A percentile compares a stretch with the other conserved stretches of the same genome.
These are phyloP conservation scores for Lasioglossum malachurum DNA, from an alignment of 2,888 invertebrate species.

Conservation along the genomic window DNA sequence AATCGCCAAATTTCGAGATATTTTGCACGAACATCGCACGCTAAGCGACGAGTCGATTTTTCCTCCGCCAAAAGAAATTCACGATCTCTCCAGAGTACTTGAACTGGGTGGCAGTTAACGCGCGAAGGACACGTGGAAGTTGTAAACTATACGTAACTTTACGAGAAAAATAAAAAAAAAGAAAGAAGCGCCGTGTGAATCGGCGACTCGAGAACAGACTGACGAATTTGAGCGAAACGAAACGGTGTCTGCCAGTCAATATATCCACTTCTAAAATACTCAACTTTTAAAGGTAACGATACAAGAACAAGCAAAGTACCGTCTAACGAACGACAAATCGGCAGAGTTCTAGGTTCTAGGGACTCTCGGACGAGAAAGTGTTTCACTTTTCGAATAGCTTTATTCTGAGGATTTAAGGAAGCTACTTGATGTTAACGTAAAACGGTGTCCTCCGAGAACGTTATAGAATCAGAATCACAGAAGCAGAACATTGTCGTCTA, in stretches of 20 bases:
- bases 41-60: background rate
- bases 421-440: background rate
- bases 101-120: conserved; percentile 3
- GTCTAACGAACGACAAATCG: background rate
- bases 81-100: background rate
- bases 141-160: background rate
- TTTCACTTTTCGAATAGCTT: background rate
- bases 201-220: conserved; percentile 1
- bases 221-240: background rate
- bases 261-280: conserved; percentile 11
- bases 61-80: background rate
- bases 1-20: conserved; percentile 4
- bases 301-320: background rate
- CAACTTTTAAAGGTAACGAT: background rate
- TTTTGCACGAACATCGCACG: background rate
- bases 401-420: background rate
- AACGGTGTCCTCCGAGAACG: background rate
- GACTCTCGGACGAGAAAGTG: background rate
- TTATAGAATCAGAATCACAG: background rate
- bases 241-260: background rate
- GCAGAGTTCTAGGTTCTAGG: background rate
- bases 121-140: background rate
- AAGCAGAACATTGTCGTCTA: background rate
- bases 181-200: background rate
- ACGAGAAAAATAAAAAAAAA: background rate